These are phyloP conservation scores for Cosmopolites sordidus DNA, from an alignment of 2,888 invertebrate genomes.

Conservation along the genomic window DNA sequence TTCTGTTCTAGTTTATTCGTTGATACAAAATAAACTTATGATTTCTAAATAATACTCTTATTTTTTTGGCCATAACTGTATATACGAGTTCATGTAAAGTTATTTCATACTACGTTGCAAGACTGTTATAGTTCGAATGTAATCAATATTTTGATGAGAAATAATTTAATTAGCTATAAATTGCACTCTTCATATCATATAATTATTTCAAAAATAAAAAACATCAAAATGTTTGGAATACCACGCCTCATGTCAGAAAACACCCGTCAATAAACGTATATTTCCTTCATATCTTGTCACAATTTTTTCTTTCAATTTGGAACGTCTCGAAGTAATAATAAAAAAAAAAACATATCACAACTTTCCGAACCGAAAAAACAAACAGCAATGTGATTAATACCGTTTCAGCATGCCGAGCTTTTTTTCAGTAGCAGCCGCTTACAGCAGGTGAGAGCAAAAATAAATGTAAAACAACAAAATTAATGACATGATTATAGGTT, in stretches of 20 bases:
- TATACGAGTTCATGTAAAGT: too few species aligned
- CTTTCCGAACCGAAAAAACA: constrained; percentile 15
- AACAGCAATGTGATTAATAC: constrained; percentile 23
- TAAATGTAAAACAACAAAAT: constrained; percentile 31
- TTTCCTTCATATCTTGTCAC: constrained; percentile 9
- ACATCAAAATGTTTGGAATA: neutral
- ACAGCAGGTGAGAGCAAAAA: constrained; percentile 29
- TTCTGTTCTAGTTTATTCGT: too few species aligned
- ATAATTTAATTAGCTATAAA: too few species aligned
- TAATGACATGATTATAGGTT: constrained; percentile 32
- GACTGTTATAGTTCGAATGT: too few species aligned
- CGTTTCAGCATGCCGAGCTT: constrained; percentile 20
- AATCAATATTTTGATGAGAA: too few species aligned
- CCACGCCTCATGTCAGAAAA: neutral
- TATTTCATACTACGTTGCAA: too few species aligned
- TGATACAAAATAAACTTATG: too few species aligned
- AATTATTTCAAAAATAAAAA: neutral
- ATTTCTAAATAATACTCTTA: too few species aligned
- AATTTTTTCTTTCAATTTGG: constrained; percentile 12
- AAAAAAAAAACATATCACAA: neutral
- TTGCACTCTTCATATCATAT: too few species aligned
- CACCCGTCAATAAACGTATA: constrained; percentile 3
- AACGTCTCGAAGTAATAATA: constrained; percentile 8
- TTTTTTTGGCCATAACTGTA: too few species aligned
- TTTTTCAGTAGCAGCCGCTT: constrained; percentile 14